A percentile compares a stretch with the other conserved stretches of the same genome.
phyloP scores from a whole-genome alignment of 2,888 invertebrate species.

The Apantesis nais region DNA sequence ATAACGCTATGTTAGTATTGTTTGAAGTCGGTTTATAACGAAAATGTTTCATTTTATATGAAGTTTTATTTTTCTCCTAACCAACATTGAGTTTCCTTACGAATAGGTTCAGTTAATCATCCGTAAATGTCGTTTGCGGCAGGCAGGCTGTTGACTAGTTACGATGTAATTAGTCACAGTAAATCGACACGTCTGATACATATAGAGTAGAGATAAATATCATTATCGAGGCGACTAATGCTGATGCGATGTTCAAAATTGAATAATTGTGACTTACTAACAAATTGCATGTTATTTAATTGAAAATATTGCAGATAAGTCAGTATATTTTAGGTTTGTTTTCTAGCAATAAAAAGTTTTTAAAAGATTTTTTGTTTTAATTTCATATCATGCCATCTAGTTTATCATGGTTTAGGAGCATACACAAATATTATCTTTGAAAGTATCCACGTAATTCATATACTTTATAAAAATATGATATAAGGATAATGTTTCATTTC shows the following conservation, averaged over 20 bases:
- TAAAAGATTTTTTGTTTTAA: too few species aligned
- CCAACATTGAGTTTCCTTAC: not conserved
- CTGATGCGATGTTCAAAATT: conserved; percentile 19
- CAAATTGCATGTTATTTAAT: too few species aligned
- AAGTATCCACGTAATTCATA: too few species aligned
- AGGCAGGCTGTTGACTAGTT: not conserved
- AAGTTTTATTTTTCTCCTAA: not conserved
- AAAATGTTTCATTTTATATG: not conserved
- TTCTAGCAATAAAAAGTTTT: not conserved
- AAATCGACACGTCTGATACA: conserved; percentile 32
- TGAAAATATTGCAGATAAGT: too few species aligned
- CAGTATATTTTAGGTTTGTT: too few species aligned
- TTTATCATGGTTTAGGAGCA: too few species aligned
- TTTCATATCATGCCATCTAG: too few species aligned
- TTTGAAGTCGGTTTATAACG: not conserved
- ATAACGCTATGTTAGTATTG: not conserved
- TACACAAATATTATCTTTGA: too few species aligned
- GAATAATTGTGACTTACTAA: not conserved
- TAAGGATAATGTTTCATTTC: too few species aligned
- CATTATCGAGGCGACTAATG: too few species aligned
- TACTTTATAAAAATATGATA: too few species aligned
- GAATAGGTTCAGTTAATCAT: not conserved
- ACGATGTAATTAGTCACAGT: conserved; percentile 29
- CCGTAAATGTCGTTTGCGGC: not conserved
- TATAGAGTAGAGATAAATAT: conserved; percentile 13